A percentile compares a stretch with the other conserved stretches of the same genome.
These are phyloP conservation scores for Lepidochrysops patricia DNA, from an alignment of 2,888 invertebrate species.

Conservation along the genomic window DNA sequence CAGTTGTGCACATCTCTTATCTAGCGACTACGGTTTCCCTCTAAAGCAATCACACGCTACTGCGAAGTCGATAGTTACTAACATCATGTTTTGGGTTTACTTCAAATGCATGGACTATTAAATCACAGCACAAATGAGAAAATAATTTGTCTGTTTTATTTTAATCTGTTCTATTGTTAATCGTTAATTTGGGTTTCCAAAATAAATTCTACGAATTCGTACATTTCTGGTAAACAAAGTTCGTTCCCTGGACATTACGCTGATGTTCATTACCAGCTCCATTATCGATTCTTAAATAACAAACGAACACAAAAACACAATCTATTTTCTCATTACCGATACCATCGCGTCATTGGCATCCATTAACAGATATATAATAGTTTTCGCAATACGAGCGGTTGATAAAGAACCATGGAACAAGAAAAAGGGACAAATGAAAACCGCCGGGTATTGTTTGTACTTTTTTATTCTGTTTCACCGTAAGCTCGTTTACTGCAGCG, in stretches of 20 bases:
- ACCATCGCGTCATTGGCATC: conserved; percentile 12
- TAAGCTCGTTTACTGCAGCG: conserved; percentile 21
- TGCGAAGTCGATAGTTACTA: too few species aligned
- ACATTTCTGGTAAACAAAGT: not conserved
- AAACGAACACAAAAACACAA: conserved; percentile 11
- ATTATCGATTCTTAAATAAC: conserved; percentile 9
- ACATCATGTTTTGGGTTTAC: too few species aligned
- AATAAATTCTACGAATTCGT: not conserved
- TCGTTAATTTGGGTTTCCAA: not conserved
- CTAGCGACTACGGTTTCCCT: too few species aligned
- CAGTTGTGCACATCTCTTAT: too few species aligned
- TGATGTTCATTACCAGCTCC: conserved; percentile 4
- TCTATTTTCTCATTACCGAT: conserved; percentile 13
- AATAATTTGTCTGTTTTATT: too few species aligned
- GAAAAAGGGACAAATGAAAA: conserved; percentile 27
- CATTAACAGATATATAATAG: conserved; percentile 13
- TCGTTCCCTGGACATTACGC: not conserved
- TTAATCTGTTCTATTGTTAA: too few species aligned
- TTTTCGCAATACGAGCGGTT: conserved; percentile 18
- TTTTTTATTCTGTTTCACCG: conserved; percentile 23
- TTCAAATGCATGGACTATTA: too few species aligned
- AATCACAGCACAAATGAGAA: too few species aligned
- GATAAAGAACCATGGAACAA: conserved; percentile 22
- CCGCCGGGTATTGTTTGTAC: conserved; percentile 20
- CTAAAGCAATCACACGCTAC: too few species aligned